Percentiles rank a stretch among this genome's conserved stretches.
Conservation (phyloP, 2,888 invertebrate species). For the Drosophila neotestacea region DNA sequence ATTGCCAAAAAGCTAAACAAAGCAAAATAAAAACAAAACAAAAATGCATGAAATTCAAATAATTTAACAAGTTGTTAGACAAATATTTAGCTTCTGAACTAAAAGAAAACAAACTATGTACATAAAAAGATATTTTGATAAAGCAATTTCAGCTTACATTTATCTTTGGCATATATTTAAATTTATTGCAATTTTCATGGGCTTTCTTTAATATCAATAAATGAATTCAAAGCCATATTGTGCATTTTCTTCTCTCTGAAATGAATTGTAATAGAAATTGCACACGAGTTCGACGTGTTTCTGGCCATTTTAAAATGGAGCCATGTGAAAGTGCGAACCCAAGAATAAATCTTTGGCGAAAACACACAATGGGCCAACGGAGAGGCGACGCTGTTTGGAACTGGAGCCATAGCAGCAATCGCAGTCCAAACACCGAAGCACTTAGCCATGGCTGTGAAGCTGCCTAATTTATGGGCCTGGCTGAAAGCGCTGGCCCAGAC, state of each 20-base stretch:
- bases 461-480: conserved; percentile 72
- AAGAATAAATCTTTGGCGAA: conserved; percentile 62
- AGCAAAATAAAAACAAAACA: conserved; percentile 1
- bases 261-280: conserved; percentile 55
- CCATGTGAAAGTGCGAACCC: conserved; percentile 62
- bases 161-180: conserved; percentile 5
- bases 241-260: conserved; percentile 9
- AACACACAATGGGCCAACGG: conserved; percentile 40
- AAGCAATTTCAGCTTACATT: conserved; percentile 8
- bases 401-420: conserved; percentile 18
- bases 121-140: not conserved
- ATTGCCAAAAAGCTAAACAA: conserved; percentile 11
- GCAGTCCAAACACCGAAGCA: conserved; percentile 61
- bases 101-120: not conserved
- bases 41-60: conserved; percentile 32
- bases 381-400: conserved; percentile 17
- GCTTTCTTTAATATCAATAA: conserved; percentile 43
- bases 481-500: conserved; percentile 53
- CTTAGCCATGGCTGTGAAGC: conserved; percentile 61
- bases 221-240: conserved; percentile 45
- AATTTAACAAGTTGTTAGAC: conserved; percentile 23
- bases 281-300: conserved; percentile 25
- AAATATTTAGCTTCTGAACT: conserved; percentile 24
- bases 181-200: conserved; percentile 43
- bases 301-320: conserved; percentile 35